phyloP scores from a whole-genome alignment of 1,140 invertebrate genomes.

The Doryteuthis pealeii region DNA sequence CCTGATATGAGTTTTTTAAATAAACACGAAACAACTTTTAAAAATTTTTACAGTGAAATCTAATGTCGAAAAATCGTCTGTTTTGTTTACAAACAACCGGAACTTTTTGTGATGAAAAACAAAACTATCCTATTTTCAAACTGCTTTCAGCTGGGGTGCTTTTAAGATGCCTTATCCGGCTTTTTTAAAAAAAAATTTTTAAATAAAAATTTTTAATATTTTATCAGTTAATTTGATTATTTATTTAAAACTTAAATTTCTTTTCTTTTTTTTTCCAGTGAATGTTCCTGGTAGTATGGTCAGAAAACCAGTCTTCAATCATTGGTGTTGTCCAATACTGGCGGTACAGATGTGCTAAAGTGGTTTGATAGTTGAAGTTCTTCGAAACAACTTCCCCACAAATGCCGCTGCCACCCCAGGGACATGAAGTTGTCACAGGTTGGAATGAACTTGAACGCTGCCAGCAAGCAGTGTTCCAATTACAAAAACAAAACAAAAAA shows the following conservation, averaged over 20 bases:
- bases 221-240: too few relatives aligned
- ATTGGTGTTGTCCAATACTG: slow-evolving; percentile 20
- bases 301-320: slow-evolving; percentile 19
- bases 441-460: slow-evolving; percentile 58
- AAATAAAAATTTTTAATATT: slow-evolving; percentile 9
- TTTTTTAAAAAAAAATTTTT: not conserved
- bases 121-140: too few relatives aligned
- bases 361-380: slow-evolving; percentile 83
- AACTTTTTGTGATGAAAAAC: too few relatives aligned
- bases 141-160: too few relatives aligned
- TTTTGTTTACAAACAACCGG: too few relatives aligned
- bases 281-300: slow-evolving; percentile 17
- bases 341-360: slow-evolving; percentile 67
- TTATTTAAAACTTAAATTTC: too few relatives aligned
- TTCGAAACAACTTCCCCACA: slow-evolving; percentile 80
- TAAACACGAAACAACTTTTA: too few relatives aligned
- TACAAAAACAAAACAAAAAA: not conserved
- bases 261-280: slow-evolving; percentile 11
- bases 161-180: too few relatives aligned
- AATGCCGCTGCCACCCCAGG: slow-evolving; percentile 64
- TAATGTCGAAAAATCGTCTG: too few relatives aligned
- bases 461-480: slow-evolving; percentile 18
- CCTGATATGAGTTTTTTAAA: too few relatives aligned
- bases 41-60: too few relatives aligned
- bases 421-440: slow-evolving; percentile 57